Base-by-base conservation (phyloP, 2,888 invertebrate genomes). In the Acanthosoma haemorrhoidale region DNA sequence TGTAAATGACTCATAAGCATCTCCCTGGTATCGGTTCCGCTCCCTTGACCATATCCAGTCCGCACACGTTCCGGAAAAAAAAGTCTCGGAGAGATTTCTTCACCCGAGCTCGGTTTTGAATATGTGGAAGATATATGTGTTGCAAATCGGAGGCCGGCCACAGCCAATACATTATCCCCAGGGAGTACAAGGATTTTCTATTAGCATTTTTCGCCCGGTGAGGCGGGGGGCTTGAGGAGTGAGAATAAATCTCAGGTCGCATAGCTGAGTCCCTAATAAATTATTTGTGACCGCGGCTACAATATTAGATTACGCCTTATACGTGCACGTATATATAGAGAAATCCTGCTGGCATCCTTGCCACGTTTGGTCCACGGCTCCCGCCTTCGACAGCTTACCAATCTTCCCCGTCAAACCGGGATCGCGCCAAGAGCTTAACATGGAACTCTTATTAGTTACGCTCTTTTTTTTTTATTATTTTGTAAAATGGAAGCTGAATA, bases 261-360 rank as follows among this genome's bases (percentile, higher is more conserved):
- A 43, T 18, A 43, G 43, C 43, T 43, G 43, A 43, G 43, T 13
- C 18, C 18, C 43, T 21, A 43, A 43, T 43, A 43, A 43, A 43
- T 43, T 43, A 43, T 43, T 43, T 43, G 43, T 43, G 43, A 43
- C 43, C 43, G 43, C 9, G 43, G 43, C 43, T 43, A 43, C 43
- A 43, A 18, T 43, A 43, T 43, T 43, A 43, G 43, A 43, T 43
- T 43, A 43, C 43, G n/a, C 43, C 43, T 43, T 43, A 43, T 43
- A 43, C 21, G 43, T 43, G 21, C 11, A n/a, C n/a, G n/a, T n/a
- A n/a, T n/a, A n/a, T n/a, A n/a, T n/a, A n/a, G n/a, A n/a, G n/a
- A n/a, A n/a, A n/a, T n/a, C n/a, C n/a, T n/a, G n/a, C n/a, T n/a
- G n/a, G n/a, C n/a, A n/a, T n/a, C n/a, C n/a, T n/a, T n/a, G n/a